A percentile compares a stretch with the other conserved stretches of the same genome.
phyloP scores from a whole-genome alignment of 2,113 vertebrate genomes.

The Anguilla japonica region DNA sequence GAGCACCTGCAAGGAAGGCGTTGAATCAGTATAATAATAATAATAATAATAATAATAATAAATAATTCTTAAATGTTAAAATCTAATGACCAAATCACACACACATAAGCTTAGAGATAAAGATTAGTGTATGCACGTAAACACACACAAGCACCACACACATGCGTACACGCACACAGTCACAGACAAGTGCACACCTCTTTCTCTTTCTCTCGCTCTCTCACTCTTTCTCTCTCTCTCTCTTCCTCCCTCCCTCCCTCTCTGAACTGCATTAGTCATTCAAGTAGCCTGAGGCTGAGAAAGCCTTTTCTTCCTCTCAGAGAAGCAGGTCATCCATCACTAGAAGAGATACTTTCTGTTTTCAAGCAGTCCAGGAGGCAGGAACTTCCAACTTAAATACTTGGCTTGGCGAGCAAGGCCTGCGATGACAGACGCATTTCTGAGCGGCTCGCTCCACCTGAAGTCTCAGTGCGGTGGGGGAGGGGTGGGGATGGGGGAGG shows the following conservation, averaged over 20 bases:
- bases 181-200: background rate
- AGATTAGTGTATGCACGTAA: background rate
- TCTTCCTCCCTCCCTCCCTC: background rate
- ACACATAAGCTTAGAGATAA: too few relatives aligned
- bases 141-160: background rate
- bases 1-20: too few relatives aligned
- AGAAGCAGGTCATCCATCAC: slow-evolving; percentile 79
- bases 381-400: slow-evolving; percentile 84
- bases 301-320: slow-evolving; percentile 68
- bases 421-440: slow-evolving; percentile 80
- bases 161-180: slow-evolving; percentile 24
- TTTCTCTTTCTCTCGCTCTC: slow-evolving; percentile 37
- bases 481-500: slow-evolving; percentile 39
- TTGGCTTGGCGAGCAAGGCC: slow-evolving; percentile 76
- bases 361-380: slow-evolving; percentile 77
- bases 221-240: slow-evolving; percentile 29
- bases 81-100: too few relatives aligned
- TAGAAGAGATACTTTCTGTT: slow-evolving; percentile 89
- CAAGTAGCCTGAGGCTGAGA: slow-evolving; percentile 65
- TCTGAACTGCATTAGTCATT: slow-evolving; percentile 66
- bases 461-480: slow-evolving; percentile 58
- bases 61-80: too few relatives aligned
- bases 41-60: too few relatives aligned
- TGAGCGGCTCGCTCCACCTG: slow-evolving; percentile 77
- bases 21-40: too few relatives aligned